Evolutionary conservation across 2,888 invertebrate species (phyloP).

Genomic region (Hirtodrosophila confusa): DNA sequence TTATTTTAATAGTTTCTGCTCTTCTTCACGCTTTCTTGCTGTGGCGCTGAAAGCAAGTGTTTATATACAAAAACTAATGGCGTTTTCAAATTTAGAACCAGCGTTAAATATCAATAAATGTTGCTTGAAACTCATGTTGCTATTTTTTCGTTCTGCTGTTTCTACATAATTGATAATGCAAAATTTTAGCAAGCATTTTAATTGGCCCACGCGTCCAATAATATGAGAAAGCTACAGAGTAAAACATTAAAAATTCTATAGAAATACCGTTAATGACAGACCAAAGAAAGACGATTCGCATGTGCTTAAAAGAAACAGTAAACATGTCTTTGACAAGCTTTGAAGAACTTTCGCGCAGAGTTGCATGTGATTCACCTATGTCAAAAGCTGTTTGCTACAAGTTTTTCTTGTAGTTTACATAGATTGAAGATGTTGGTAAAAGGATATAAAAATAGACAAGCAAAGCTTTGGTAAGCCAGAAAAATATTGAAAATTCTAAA

Average conservation of each 20-base stretch:
- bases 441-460: background rate
- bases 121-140: conserved; percentile 3
- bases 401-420: background rate
- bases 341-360: background rate
- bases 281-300: background rate
- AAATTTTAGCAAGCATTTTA: conserved; percentile 28
- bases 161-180: conserved; percentile 15
- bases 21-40: conserved; percentile 56
- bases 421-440: background rate
- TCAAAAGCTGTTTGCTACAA: conserved; percentile 6
- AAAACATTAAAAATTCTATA: conserved; percentile 13
- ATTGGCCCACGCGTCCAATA: conserved; percentile 28
- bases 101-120: conserved; percentile 16
- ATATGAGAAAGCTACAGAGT: background rate
- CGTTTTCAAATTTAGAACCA: conserved; percentile 24
- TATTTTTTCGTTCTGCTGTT: background rate
- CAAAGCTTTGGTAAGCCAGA: background rate
- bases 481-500: too few relatives aligned
- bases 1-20: conserved; percentile 37
- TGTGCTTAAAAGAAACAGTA: conserved; percentile 3
- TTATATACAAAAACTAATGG: conserved; percentile 22
- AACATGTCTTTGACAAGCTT: background rate
- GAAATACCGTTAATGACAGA: conserved; percentile 9
- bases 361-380: background rate
- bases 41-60: conserved; percentile 23